Base-by-base conservation (phyloP, 2,888 invertebrate genomes). In the Leptinotarsa rubiginosa region DNA sequence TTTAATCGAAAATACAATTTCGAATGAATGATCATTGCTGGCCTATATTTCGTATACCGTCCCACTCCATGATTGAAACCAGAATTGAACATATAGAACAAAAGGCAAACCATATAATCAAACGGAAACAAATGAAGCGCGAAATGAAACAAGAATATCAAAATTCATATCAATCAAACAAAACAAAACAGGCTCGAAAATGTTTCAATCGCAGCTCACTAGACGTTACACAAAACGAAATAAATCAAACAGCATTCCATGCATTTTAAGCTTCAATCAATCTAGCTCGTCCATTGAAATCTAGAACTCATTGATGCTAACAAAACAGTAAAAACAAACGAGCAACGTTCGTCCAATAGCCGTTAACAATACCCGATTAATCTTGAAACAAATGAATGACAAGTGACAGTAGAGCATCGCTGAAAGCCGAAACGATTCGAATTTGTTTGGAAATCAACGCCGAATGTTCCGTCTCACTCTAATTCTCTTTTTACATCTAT, bases 281-380 rank as follows among this genome's bases (percentile, higher is more conserved):
- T 82, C 78, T 77, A 78, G 75, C 77, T 77, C 76, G 75, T 72
- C 77, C 78, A 78, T 79, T 79, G 76, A 79, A 77, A 79, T 77
- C 78, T 73, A 76, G 75, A 79, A 75, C 78, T 80, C 81, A 81
- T 81, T 78, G 81, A 80, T 80, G 81, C 74, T 73, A 80, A 79
- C 80, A 81, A 81, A 80, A 80, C 77, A 76, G 79, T 75, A 80
- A 80, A 80, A 80, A 80, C 81, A 81, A 81, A 81, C 80, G 80
- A 80, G 78, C 77, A 74, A 74, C 79, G 80, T 77, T 72, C 78
- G 75, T 73, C 81, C 81, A 82, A 83, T 83, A 81, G 81, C 81
- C 82, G 81, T 81, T 79, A 80, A 83, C 83, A 83, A 82, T 81
- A 78, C 79, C 72, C 82, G 83, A 84, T 83, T 84, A 84, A 83